These are phyloP conservation scores for Caenorhabditis doughertyi DNA, from an alignment of 2,888 invertebrate species.

Conservation along the genomic window DNA sequence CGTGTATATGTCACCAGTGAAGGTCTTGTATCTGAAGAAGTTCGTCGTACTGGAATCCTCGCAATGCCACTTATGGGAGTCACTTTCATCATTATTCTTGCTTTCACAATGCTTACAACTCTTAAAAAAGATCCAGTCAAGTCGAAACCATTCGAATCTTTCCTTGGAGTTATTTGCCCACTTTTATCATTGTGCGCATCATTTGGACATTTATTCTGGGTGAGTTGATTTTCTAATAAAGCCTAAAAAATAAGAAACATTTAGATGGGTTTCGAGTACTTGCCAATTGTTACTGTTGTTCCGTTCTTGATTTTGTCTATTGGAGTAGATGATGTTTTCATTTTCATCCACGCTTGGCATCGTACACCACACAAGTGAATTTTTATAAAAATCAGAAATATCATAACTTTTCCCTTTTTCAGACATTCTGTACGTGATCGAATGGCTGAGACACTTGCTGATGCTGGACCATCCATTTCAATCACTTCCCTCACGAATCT, in stretches of 20 bases:
- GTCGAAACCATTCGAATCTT: conserved; percentile 81
- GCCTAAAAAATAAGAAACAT: background rate
- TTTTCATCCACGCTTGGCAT: conserved; percentile 82
- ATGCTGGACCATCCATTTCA: conserved; percentile 82
- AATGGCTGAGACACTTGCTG: conserved; percentile 79
- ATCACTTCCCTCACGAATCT: conserved; percentile 82
- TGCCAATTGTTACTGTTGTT: conserved; percentile 82
- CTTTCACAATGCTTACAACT: conserved; percentile 80
- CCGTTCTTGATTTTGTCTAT: conserved; percentile 82
- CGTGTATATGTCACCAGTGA: conserved; percentile 79
- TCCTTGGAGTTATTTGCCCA: conserved; percentile 81
- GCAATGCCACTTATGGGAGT: conserved; percentile 81
- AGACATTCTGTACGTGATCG: conserved; percentile 71
- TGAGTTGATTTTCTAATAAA: conserved; percentile 40
- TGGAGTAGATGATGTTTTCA: conserved; percentile 82
- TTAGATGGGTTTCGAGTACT: conserved; percentile 80
- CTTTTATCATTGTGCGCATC: conserved; percentile 80
- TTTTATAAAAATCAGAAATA: background rate
- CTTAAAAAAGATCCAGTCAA: conserved; percentile 71
- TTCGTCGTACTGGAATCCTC: conserved; percentile 80
- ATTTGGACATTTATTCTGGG: conserved; percentile 82
- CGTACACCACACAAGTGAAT: conserved; percentile 72
- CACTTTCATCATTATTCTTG: conserved; percentile 78
- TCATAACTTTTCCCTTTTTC: conserved; percentile 12
- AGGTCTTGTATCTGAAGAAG: conserved; percentile 81